Evolutionary conservation across 2,797 vertebrate genomes (phyloP), one percentile per base, ranked within the genome.

Genomic region (Anguilla anguilla): DNA sequence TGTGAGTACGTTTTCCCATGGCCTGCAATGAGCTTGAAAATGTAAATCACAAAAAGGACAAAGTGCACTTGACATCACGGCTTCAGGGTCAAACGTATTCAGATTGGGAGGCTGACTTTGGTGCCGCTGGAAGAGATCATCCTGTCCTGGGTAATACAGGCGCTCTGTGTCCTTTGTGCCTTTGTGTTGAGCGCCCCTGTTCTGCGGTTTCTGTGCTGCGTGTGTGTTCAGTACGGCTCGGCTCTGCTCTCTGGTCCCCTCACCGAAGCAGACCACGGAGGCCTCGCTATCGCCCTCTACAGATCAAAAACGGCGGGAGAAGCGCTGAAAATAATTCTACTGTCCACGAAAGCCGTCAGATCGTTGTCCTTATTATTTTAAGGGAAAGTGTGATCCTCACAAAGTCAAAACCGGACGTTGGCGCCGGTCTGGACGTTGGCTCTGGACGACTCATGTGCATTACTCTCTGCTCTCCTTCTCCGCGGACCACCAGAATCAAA

Each of bases 91-190:
- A 77, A 39, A 43, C 2, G 31, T 39, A 17, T 77, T 51, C 43
- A n/a, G 79, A 49, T 7, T 22, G 22, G 79, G 43, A 11, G 6
- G 59, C 22, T 55, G 53, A 69, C 43, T 31, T n/a, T 22, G 31
- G 15, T 5, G 25, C 43, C 43, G 53, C 43, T 46, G 31, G 61
- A 53, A 69, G 49, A 43, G 86, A 59, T 83, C 86, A 83, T 81
- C 43, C 11, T 87, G 86, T 72, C 79, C 86, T 39, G 64, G 9
- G 59, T 53, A 39, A 84, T 39, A 25, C 31, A 46, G 61, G 57
- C 35, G 64, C 57, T 69, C 51, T 35, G 86, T 67, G 43, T 87
- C 39, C 46, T 46, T 83, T 43, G 59, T 83, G 81, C 55, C 64
- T 69, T 9, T 53, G 28, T 51, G 19, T 55, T 6, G 46, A 19